These are phyloP conservation scores for Linyphia triangularis DNA, from an alignment of 2,888 invertebrate species.

Conservation along the genomic window DNA sequence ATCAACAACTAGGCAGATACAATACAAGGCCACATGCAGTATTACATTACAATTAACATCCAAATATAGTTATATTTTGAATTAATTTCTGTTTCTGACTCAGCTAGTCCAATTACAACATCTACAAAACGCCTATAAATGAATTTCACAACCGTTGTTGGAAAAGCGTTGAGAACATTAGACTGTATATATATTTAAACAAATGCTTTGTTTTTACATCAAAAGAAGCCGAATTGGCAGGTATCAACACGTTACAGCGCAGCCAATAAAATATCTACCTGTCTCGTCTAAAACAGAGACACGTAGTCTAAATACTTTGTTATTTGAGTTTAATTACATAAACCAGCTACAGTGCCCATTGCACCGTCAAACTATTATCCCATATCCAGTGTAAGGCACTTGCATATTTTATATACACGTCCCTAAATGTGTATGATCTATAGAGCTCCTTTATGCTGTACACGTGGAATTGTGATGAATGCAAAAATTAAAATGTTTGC, in stretches of 20 bases:
- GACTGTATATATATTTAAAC: constrained; percentile 21
- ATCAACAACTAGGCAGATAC: constrained; percentile 63
- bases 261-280: constrained; percentile 42
- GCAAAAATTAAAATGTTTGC: not conserved
- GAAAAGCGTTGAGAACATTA: not conserved
- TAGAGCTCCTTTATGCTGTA: not conserved
- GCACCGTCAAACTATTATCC: not conserved
- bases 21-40: constrained; percentile 72
- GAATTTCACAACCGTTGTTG: not conserved
- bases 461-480: not conserved
- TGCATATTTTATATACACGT: constrained; percentile 39
- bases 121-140: constrained; percentile 34
- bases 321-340: constrained; percentile 33
- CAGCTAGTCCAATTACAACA: constrained; percentile 15
- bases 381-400: constrained; percentile 69
- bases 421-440: not conserved
- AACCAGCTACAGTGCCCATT: constrained; percentile 15
- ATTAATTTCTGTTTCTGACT: not conserved
- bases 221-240: not conserved
- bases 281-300: constrained; percentile 53
- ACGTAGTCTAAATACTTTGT: constrained; percentile 58
- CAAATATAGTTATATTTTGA: constrained; percentile 27
- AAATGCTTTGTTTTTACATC: constrained; percentile 8
- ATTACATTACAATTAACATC: constrained; percentile 65
- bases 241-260: not conserved